These are phyloP conservation scores for Sandelia bainsii DNA, from an alignment of 2,797 vertebrate genomes.

Conservation along the genomic window DNA sequence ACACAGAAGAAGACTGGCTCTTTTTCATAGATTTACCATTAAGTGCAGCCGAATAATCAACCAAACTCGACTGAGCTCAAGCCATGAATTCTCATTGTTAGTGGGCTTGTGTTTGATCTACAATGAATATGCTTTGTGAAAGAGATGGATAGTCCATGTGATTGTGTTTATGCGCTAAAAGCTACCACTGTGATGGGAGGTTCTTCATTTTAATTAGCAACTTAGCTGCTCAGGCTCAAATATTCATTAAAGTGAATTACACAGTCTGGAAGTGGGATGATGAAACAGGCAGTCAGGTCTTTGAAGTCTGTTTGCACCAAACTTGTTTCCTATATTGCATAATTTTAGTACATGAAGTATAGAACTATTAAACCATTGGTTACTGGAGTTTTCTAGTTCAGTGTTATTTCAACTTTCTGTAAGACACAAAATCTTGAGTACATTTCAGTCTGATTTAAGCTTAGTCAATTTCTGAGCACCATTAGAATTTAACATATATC, in stretches of 20 bases:
- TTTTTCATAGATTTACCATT: constrained; percentile 26
- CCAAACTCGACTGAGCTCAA: constrained; percentile 1
- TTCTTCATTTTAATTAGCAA: constrained; percentile 67
- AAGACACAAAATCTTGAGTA: not conserved
- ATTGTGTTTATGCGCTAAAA: constrained; percentile 50
- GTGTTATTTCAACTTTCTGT: not conserved
- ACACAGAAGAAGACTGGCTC: constrained; percentile 12
- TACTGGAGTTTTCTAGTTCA: not conserved
- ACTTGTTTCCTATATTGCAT: not conserved
- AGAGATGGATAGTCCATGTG: constrained; percentile 32
- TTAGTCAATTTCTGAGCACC: no score
- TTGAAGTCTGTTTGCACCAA: constrained; percentile 29
- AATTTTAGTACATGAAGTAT: not conserved
- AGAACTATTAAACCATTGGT: not conserved
- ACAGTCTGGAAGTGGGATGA: constrained; percentile 20
- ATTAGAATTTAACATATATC: no score
- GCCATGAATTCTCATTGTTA: constrained; percentile 28
- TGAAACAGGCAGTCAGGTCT: constrained; percentile 39
- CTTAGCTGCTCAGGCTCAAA: constrained; percentile 33
- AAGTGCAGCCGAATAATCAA: constrained; percentile 21
- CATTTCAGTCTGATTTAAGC: no score
- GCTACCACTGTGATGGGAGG: constrained; percentile 28
- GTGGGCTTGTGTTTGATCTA: constrained; percentile 62
- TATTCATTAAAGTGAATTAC: constrained; percentile 44
- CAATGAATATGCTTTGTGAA: constrained; percentile 26